phyloP scores from a whole-genome alignment of 2,888 invertebrate genomes.

The Temnothorax rugatulus region DNA sequence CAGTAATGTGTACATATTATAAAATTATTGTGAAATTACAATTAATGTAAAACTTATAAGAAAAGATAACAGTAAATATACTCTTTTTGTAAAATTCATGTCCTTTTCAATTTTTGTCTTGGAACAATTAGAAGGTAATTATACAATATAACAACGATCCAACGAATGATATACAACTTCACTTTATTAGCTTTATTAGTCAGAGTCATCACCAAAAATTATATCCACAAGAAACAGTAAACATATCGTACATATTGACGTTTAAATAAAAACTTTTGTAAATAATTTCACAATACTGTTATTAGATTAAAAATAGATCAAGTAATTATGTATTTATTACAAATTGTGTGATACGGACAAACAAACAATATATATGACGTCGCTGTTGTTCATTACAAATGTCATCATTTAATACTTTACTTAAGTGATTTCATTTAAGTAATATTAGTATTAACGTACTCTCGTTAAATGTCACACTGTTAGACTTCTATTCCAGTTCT shows the following conservation, averaged over 20 bases:
- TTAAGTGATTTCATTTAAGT: slow-evolving; percentile 55
- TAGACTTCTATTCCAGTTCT: slow-evolving; percentile 57
- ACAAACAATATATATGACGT: slow-evolving; percentile 1
- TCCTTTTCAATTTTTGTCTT: not conserved
- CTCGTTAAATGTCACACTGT: slow-evolving; percentile 70
- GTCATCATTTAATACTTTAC: slow-evolving; percentile 54
- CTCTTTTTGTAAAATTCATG: slow-evolving; percentile 14
- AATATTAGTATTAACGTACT: slow-evolving; percentile 68
- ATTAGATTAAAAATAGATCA: slow-evolving; percentile 21
- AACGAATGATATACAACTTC: slow-evolving; percentile 65
- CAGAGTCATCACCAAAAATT: slow-evolving; percentile 75
- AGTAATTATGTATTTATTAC: slow-evolving; percentile 42
- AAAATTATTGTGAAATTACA: slow-evolving; percentile 21
- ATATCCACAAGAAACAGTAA: slow-evolving; percentile 68
- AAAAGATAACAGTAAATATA: slow-evolving; percentile 1
- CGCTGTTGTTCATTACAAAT: slow-evolving; percentile 16
- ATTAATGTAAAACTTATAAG: not conserved
- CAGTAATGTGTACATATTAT: not conserved
- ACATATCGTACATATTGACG: slow-evolving; percentile 58
- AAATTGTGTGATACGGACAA: slow-evolving; percentile 25
- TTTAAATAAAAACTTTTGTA: slow-evolving; percentile 64
- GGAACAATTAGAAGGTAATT: slow-evolving; percentile 15
- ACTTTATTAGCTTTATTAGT: slow-evolving; percentile 74
- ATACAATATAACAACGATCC: slow-evolving; percentile 22
- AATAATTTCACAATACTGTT: slow-evolving; percentile 45